Evolutionary conservation across 2,113 vertebrate species (phyloP).

Genomic region (Zosterops japonicus): DNA sequence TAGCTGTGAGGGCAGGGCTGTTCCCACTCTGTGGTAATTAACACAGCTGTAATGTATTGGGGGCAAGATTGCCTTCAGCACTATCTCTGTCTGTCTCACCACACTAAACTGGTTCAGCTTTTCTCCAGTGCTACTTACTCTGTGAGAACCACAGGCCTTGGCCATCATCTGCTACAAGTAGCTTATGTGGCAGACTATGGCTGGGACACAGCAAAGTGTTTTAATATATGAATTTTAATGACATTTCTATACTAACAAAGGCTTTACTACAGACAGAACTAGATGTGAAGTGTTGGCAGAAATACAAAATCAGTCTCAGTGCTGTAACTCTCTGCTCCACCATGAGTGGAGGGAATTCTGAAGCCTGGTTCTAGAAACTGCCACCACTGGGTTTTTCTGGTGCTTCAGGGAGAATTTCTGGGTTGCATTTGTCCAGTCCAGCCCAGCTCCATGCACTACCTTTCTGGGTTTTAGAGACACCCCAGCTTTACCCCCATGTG

Average conservation of each 20-base stretch:
- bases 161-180: neutral
- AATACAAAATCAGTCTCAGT: neutral
- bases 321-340: neutral
- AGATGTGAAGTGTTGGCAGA: neutral
- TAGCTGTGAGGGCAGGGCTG: neutral
- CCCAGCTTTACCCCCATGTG: neutral
- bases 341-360: neutral
- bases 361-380: neutral
- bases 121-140: accelerated
- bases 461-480: neutral
- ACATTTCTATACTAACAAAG: neutral
- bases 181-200: neutral
- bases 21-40: neutral
- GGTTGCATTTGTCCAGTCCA: neutral
- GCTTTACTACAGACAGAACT: neutral
- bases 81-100: neutral
- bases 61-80: neutral
- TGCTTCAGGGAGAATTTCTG: neutral
- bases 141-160: neutral
- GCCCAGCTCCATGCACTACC: neutral
- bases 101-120: neutral
- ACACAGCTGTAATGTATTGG: neutral
- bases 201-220: neutral
- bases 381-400: neutral
- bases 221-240: neutral